phyloP scores from a whole-genome alignment of 2,797 vertebrate species.

The Sebastiscus tertius region DNA sequence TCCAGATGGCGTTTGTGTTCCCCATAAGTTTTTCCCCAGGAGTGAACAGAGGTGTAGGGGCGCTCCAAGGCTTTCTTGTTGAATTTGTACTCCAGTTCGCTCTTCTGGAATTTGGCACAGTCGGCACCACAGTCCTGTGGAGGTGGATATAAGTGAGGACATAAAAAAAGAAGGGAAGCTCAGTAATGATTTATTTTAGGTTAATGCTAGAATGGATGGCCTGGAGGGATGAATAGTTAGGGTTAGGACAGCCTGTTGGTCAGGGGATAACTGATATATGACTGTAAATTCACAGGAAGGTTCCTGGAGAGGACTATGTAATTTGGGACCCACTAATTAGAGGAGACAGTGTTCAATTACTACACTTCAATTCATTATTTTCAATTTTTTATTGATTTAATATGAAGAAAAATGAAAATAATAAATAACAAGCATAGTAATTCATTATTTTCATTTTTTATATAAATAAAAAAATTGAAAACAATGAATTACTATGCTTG shows the following conservation, averaged over 20 bases:
- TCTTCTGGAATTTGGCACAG: slow-evolving; percentile 97
- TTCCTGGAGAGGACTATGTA: neutral
- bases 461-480: no score
- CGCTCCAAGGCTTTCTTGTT: slow-evolving; percentile 78
- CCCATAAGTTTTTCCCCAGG: slow-evolving; percentile 84
- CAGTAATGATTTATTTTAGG: neutral
- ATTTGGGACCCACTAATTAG: neutral
- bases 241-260: neutral
- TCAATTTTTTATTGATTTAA: no score
- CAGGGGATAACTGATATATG: neutral
- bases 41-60: neutral
- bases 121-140: slow-evolving; percentile 92
- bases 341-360: neutral
- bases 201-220: neutral
- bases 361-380: neutral
- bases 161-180: neutral
- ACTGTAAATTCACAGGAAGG: neutral
- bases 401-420: no score
- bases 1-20: slow-evolving; percentile 96
- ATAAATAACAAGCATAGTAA: no score
- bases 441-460: no score
- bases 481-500: no score
- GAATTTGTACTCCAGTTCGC: slow-evolving; percentile 88
- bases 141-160: neutral
- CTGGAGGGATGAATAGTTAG: neutral